Conservation (phyloP, 2,113 vertebrate species). For the Lasiurus borealis region DNA sequence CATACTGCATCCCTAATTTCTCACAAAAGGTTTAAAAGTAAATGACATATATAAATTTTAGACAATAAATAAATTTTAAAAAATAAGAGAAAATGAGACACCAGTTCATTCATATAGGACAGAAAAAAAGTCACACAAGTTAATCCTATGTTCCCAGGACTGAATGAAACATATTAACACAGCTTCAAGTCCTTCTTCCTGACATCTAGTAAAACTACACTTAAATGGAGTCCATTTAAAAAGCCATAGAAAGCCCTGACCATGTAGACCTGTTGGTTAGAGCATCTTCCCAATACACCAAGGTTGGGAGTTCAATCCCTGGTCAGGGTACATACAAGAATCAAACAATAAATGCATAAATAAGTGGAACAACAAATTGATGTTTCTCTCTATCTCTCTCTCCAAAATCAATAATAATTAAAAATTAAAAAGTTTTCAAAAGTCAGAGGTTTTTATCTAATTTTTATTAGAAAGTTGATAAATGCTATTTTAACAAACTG, state of each 20-base stretch:
- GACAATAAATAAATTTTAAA: too few relatives aligned
- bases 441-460: background rate
- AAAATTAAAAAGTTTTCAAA: background rate
- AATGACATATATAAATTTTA: background rate
- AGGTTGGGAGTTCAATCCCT: background rate
- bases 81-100: background rate
- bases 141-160: background rate
- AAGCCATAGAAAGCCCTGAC: background rate
- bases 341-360: background rate
- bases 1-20: background rate
- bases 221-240: background rate
- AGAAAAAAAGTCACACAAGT: background rate
- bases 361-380: too few relatives aligned
- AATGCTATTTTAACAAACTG: background rate
- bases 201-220: background rate
- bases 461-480: constrained; percentile 47
- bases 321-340: background rate
- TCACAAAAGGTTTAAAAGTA: background rate
- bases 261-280: background rate
- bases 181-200: background rate
- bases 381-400: background rate
- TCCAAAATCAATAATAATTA: background rate
- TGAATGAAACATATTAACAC: background rate
- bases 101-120: background rate
- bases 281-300: background rate